phyloP scores from a whole-genome alignment of 2,888 invertebrate species.

The Luffia ferchaultella region DNA sequence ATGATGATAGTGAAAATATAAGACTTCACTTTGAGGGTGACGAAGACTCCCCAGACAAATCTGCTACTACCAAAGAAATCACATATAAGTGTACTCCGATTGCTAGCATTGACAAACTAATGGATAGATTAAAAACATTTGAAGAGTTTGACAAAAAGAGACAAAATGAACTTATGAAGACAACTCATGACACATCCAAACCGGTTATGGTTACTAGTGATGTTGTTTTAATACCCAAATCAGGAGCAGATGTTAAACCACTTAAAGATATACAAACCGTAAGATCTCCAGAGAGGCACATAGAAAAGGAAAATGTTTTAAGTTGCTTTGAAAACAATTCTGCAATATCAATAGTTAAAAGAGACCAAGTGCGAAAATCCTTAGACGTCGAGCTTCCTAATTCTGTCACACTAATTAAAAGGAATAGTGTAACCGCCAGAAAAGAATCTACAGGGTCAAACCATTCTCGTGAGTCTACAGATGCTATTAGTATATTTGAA shows the following conservation, averaged over 20 bases:
- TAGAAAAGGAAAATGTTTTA: slow-evolving; percentile 55
- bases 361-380: slow-evolving; percentile 53
- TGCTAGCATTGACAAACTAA: slow-evolving; percentile 56
- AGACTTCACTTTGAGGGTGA: slow-evolving; percentile 42
- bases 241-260: slow-evolving; percentile 50
- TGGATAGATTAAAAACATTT: slow-evolving; percentile 58
- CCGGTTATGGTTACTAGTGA: slow-evolving; percentile 56
- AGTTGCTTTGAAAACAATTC: slow-evolving; percentile 63
- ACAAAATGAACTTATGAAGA: slow-evolving; percentile 48
- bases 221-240: slow-evolving; percentile 55
- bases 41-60: slow-evolving; percentile 45
- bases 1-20: slow-evolving; percentile 53
- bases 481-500: slow-evolving; percentile 59
- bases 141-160: slow-evolving; percentile 58
- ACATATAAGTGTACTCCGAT: slow-evolving; percentile 43
- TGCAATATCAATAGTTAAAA: slow-evolving; percentile 58
- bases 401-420: slow-evolving; percentile 55
- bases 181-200: slow-evolving; percentile 38
- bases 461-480: slow-evolving; percentile 45
- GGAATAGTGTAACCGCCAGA: slow-evolving; percentile 49
- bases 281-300: slow-evolving; percentile 45
- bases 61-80: slow-evolving; percentile 27
- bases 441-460: slow-evolving; percentile 59
- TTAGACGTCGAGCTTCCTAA: slow-evolving; percentile 55
- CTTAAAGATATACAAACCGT: slow-evolving; percentile 53